A percentile compares a stretch with the other conserved stretches of the same genome.
Conservation (phyloP, 2,113 vertebrate genomes). For the Strix uralensis region DNA sequence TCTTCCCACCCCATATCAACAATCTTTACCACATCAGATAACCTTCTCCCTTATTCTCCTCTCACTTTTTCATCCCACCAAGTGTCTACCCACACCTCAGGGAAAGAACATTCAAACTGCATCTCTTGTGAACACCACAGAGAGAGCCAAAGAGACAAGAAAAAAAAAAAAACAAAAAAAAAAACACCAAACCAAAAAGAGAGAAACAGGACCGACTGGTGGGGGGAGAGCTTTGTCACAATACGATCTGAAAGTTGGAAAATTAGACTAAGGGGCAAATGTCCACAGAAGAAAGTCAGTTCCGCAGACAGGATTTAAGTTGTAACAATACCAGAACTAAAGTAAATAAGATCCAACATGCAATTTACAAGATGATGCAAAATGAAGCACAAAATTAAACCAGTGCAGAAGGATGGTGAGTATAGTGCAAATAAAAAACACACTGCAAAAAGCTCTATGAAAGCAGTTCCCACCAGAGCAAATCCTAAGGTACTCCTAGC, state of each 20-base stretch:
- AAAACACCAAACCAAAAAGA: background rate
- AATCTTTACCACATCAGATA: background rate
- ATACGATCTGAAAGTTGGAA: background rate
- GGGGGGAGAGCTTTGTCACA: background rate
- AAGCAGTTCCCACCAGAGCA: background rate
- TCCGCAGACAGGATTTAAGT: background rate
- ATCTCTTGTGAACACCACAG: background rate
- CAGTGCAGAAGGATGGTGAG: background rate
- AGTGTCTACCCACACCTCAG: background rate
- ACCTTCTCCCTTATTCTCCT: background rate
- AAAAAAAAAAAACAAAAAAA: background rate
- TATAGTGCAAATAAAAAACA: background rate
- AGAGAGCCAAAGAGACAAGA: background rate
- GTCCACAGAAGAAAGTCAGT: background rate
- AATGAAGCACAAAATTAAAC: background rate
- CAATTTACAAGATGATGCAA: background rate
- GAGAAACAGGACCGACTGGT: background rate
- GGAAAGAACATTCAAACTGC: background rate
- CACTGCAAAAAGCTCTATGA: background rate
- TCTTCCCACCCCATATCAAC: background rate
- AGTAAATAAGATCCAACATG: background rate
- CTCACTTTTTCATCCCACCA: background rate
- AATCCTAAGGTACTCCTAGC: background rate
- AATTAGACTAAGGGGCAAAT: background rate
- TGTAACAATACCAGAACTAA: background rate